Evolutionary conservation across 2,797 vertebrate species (phyloP).

Genomic region (Jordanella pulchra): DNA sequence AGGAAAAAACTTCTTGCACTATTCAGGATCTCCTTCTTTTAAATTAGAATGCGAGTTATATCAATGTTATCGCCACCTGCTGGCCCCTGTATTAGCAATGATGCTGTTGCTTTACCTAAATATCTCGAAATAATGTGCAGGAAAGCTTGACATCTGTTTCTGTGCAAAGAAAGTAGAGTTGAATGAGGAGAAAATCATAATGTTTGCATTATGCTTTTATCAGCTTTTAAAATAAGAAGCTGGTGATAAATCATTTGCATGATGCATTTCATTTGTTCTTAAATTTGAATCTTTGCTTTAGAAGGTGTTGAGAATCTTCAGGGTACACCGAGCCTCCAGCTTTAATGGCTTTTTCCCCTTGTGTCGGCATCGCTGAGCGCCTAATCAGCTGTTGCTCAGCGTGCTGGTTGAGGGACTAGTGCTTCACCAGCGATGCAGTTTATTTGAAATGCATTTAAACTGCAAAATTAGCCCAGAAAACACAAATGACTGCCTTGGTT

Average conservation of each 20-base stretch:
- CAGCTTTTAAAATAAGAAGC: background rate
- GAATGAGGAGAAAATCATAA: background rate
- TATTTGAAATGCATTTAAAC: conserved; percentile 6
- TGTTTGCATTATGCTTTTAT: background rate
- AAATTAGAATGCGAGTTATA: background rate
- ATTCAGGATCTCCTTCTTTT: background rate
- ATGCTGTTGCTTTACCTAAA: background rate
- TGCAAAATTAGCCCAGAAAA: background rate
- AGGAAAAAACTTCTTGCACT: too few species aligned
- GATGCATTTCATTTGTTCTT: background rate
- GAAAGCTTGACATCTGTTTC: background rate
- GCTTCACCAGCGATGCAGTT: background rate
- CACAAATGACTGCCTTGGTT: background rate
- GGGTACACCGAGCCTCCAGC: background rate
- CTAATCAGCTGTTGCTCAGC: background rate
- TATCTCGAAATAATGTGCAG: background rate
- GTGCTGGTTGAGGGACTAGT: background rate
- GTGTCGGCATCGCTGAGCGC: background rate
- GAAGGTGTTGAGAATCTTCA: background rate
- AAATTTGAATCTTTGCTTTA: background rate
- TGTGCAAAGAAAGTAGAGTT: background rate
- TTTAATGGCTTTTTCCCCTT: background rate
- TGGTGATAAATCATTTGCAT: background rate
- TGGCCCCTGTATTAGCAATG: background rate
- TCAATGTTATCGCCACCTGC: background rate